Evolutionary conservation across 1,140 invertebrate species (phyloP).

Genomic region (Anthonomus grandis): DNA sequence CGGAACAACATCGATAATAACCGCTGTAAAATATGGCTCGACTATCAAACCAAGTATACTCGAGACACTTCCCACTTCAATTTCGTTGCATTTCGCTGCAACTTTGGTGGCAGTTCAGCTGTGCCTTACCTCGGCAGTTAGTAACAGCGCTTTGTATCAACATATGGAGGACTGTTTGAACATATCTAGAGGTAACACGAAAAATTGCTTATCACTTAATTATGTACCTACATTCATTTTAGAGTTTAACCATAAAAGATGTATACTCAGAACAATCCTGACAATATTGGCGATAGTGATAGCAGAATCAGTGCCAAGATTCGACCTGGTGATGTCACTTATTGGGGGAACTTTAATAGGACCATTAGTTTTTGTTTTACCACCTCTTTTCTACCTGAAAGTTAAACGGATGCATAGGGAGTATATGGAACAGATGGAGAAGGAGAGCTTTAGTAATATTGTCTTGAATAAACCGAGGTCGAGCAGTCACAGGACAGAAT

Average conservation of each 20-base stretch:
- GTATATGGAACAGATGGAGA: constrained; percentile 26
- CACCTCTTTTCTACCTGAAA: constrained; percentile 75
- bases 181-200: constrained; percentile 55
- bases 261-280: constrained; percentile 67
- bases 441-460: constrained; percentile 30
- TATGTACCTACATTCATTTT: constrained; percentile 40
- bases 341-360: constrained; percentile 82
- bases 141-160: constrained; percentile 71
- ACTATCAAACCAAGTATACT: constrained; percentile 53
- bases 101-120: constrained; percentile 70
- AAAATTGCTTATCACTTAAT: background rate
- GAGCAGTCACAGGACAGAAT: background rate
- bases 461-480: background rate
- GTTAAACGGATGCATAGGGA: constrained; percentile 41
- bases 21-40: constrained; percentile 60
- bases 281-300: constrained; percentile 71
- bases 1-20: constrained; percentile 59
- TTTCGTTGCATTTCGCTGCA: constrained; percentile 59
- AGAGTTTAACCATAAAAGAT: constrained; percentile 80
- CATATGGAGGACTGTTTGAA: constrained; percentile 63
- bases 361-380: constrained; percentile 80
- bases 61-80: constrained; percentile 60
- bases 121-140: constrained; percentile 70
- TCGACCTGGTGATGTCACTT: constrained; percentile 85
- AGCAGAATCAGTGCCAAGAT: constrained; percentile 78